A percentile compares a stretch with the other conserved stretches of the same genome.
Conservation (phyloP, 2,113 vertebrate species). For the Syngnathoides biaculeatus region DNA sequence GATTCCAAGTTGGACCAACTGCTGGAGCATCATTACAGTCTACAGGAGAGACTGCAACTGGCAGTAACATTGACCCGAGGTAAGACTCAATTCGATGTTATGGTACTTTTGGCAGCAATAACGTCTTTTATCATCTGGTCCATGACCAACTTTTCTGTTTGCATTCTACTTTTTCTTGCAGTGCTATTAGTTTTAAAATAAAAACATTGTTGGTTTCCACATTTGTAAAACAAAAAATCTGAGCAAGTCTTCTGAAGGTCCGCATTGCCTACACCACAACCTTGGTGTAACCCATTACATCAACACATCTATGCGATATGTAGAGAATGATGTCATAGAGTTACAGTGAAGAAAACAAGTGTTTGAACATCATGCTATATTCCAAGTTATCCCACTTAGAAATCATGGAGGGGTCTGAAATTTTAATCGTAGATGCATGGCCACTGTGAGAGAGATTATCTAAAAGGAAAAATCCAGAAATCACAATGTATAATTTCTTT, state of each 20-base stretch:
- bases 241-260: background rate
- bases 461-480: no score
- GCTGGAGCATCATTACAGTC: slow-evolving; percentile 51
- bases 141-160: background rate
- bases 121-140: background rate
- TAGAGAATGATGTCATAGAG: no score
- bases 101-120: background rate
- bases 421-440: no score
- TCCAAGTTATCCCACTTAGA: no score
- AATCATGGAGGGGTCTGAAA: no score
- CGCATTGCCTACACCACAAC: background rate
- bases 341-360: no score
- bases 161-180: background rate
- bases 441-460: no score
- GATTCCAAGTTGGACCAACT: slow-evolving; percentile 67
- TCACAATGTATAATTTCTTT: no score
- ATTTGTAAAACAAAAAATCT: background rate
- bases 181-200: background rate
- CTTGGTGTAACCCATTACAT: no score
- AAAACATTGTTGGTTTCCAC: background rate
- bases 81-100: background rate
- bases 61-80: slow-evolving; percentile 74
- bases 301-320: no score
- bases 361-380: no score
- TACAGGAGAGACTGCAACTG: slow-evolving; percentile 65